A percentile compares a stretch with the other conserved stretches of the same genome.
Evolutionary conservation across 2,797 vertebrate species (phyloP).

Genomic region (Spinus pinus): DNA sequence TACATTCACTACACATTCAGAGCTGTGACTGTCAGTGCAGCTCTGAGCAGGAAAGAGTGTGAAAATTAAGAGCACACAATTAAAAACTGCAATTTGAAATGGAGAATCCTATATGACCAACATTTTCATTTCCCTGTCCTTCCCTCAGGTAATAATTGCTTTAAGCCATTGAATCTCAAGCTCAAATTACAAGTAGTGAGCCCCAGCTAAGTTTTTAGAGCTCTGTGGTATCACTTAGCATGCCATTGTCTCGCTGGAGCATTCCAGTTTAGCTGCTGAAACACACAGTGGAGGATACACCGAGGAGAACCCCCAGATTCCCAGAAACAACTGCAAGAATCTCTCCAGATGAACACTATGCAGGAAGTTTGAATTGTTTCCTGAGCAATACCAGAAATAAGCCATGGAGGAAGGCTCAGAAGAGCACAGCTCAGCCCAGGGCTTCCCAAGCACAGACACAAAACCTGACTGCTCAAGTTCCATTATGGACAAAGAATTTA

Average conservation of each 20-base stretch:
- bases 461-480: background rate
- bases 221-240: background rate
- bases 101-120: background rate
- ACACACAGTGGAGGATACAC: background rate
- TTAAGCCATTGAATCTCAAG: background rate
- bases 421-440: background rate
- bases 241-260: background rate
- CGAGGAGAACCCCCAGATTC: background rate
- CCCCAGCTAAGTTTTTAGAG: background rate
- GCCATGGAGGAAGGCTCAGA: background rate
- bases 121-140: background rate
- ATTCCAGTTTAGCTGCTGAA: background rate
- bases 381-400: background rate
- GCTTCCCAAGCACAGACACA: background rate
- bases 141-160: background rate
- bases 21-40: background rate
- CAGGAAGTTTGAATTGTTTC: background rate
- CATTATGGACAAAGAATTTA: background rate
- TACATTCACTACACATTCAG: background rate
- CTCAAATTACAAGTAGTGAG: background rate
- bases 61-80: background rate
- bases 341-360: background rate
- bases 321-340: background rate
- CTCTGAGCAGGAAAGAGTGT: background rate
- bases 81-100: background rate